A percentile compares a stretch with the other conserved stretches of the same genome.
Conservation (phyloP, 2,888 invertebrate genomes). For the Therioaphis trifolii region DNA sequence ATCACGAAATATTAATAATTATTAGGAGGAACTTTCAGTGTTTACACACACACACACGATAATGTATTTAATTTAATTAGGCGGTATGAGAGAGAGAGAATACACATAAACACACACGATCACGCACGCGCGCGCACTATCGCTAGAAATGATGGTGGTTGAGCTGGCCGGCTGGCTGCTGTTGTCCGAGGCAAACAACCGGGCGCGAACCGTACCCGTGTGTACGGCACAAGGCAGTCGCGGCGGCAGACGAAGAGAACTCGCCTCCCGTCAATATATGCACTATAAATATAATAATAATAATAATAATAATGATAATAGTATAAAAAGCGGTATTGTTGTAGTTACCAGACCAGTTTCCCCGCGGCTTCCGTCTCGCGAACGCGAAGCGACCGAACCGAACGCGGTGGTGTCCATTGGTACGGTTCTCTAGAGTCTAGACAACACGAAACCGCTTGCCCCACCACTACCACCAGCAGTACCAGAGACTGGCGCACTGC, state of each 20-base stretch:
- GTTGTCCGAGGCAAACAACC: slow-evolving; percentile 2
- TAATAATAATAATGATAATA: slow-evolving; percentile 7
- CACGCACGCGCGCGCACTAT: background rate
- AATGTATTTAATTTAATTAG: background rate
- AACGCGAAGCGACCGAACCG: background rate
- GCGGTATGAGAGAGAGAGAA: background rate
- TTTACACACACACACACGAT: too few species aligned
- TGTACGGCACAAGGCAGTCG: background rate
- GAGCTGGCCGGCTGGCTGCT: background rate
- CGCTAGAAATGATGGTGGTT: too few species aligned
- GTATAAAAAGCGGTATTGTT: slow-evolving; percentile 53
- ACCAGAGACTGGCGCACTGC: background rate
- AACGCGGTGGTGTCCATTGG: background rate
- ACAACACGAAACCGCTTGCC: slow-evolving; percentile 18
- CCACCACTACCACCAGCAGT: background rate
- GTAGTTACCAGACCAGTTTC: slow-evolving; percentile 61
- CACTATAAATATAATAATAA: background rate
- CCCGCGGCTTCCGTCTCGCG: slow-evolving; percentile 7
- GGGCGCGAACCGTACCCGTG: background rate
- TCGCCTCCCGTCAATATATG: too few species aligned
- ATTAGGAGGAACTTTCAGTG: too few species aligned
- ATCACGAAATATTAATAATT: too few species aligned
- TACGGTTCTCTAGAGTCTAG: slow-evolving; percentile 29
- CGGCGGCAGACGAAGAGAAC: background rate
- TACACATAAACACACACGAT: background rate